phyloP scores from a whole-genome alignment of 2,113 vertebrate genomes.

The Pteropus alecto region DNA sequence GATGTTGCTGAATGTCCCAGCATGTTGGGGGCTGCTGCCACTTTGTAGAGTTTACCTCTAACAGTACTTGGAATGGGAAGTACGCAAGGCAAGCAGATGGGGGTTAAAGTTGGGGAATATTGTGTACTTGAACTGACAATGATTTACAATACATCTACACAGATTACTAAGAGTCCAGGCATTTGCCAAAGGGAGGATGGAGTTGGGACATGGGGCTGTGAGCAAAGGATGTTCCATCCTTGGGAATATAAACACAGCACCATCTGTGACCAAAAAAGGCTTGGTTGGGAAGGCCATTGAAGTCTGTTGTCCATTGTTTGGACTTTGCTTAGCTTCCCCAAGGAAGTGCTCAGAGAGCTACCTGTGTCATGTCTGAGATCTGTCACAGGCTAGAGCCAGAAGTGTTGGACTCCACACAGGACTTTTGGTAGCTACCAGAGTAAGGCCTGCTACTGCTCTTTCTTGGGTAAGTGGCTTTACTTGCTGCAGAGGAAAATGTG shows the following conservation, averaged over 20 bases:
- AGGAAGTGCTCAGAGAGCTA: background rate
- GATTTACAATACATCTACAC: slow-evolving; percentile 46
- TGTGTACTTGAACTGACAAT: slow-evolving; percentile 56
- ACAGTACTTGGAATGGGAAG: background rate
- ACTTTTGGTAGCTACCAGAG: background rate
- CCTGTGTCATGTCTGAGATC: slow-evolving; percentile 18
- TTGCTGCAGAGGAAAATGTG: background rate
- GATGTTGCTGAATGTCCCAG: background rate
- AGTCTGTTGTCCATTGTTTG: background rate
- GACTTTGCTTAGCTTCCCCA: background rate
- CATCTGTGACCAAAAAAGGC: slow-evolving; percentile 57
- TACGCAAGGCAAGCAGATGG: background rate
- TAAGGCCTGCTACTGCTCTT: background rate
- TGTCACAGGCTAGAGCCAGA: background rate
- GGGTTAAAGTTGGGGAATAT: background rate
- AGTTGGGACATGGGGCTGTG: background rate
- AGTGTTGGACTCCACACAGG: background rate
- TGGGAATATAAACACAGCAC: slow-evolving; percentile 56
- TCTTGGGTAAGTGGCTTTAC: background rate
- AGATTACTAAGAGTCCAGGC: slow-evolving; percentile 44
- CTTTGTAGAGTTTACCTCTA: background rate
- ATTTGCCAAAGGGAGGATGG: background rate
- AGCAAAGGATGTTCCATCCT: slow-evolving; percentile 48
- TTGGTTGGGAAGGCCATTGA: background rate
- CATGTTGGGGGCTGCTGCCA: background rate